Conservation (phyloP, 2,113 vertebrate species). For the Gnathochromis pfefferi region DNA sequence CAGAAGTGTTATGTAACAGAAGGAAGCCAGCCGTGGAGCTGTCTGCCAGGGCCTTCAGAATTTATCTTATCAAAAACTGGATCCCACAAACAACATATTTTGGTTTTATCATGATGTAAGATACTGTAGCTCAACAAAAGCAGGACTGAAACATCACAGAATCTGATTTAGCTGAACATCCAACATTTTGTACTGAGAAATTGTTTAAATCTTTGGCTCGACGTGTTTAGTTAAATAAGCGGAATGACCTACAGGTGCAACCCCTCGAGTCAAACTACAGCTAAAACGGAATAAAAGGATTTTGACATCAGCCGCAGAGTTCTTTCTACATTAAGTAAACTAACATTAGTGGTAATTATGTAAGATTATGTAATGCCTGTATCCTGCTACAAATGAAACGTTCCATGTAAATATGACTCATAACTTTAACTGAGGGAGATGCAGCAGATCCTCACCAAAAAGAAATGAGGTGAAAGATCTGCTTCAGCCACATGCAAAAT, state of each 20-base stretch:
- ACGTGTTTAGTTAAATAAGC: background rate
- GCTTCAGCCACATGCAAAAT: background rate
- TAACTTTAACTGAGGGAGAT: background rate
- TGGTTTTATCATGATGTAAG: background rate
- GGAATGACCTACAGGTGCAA: background rate
- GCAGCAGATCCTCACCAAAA: background rate
- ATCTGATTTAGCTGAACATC: background rate
- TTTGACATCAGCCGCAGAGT: background rate
- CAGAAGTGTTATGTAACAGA: constrained; percentile 27
- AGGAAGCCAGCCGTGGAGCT: constrained; percentile 8
- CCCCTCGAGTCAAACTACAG: background rate
- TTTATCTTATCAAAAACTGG: constrained; percentile 38
- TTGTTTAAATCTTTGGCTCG: background rate
- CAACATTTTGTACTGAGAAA: background rate
- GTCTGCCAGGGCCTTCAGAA: background rate
- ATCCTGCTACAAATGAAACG: background rate
- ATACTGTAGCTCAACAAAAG: background rate
- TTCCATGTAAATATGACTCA: background rate
- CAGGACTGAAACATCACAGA: background rate
- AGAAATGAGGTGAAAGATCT: background rate
- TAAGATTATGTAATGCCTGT: background rate
- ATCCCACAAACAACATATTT: constrained; percentile 31
- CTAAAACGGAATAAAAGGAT: background rate
- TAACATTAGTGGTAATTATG: background rate
- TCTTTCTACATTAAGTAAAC: background rate